Conservation (phyloP, 2,797 vertebrate genomes). For the Tympanoctomys barrerae region DNA sequence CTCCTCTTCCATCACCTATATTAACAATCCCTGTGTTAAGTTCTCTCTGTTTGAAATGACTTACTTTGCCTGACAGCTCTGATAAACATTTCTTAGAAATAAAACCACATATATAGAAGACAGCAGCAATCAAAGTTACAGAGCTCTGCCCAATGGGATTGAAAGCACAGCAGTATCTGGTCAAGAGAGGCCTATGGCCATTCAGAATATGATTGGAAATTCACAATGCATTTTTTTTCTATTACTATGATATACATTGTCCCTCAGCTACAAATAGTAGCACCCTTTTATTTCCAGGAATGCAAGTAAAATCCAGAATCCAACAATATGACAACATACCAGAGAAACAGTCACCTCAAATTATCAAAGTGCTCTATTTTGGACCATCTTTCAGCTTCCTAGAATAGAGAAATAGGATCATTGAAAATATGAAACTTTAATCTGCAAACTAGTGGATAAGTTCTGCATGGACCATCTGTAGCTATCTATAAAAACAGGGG, state of each 20-base stretch:
- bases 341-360: neutral
- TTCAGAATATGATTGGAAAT: neutral
- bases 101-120: constrained; percentile 10
- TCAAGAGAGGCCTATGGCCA: neutral
- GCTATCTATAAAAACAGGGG: neutral
- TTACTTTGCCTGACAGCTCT: neutral
- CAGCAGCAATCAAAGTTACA: neutral
- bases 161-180: neutral
- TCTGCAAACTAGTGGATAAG: neutral
- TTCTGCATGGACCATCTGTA: neutral
- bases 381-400: neutral
- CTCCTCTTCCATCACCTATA: neutral
- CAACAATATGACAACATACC: neutral
- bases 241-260: neutral
- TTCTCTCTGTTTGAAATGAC: neutral
- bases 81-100: neutral
- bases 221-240: neutral
- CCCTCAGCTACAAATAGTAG: neutral
- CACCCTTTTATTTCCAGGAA: neutral
- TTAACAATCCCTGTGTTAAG: neutral
- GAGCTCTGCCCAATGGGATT: neutral
- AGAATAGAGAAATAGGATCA: neutral
- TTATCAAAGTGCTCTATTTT: neutral
- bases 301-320: neutral
- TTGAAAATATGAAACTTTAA: neutral